These are phyloP conservation scores for Chlorops oryzae DNA, from an alignment of 1,140 invertebrate genomes.

Conservation along the genomic window DNA sequence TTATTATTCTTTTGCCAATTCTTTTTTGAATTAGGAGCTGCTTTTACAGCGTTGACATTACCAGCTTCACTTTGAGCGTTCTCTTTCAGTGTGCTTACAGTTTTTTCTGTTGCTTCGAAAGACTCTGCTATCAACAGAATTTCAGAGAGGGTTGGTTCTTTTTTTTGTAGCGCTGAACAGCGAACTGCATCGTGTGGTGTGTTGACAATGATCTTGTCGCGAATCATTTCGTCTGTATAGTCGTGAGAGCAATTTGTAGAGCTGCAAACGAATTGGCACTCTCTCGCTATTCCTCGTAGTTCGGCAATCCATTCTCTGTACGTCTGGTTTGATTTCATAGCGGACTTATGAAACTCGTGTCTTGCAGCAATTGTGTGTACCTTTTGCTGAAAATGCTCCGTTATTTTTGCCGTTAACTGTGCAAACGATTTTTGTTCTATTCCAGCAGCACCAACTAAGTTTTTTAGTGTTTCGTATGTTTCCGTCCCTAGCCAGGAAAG, in stretches of 20 bases:
- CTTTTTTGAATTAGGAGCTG: not conserved
- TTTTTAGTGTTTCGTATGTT: conserved; percentile 2
- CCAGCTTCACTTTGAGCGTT: too few species aligned
- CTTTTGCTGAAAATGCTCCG: conserved; percentile 7
- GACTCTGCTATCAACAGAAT: conserved; percentile 3
- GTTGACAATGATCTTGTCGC: conserved; percentile 4
- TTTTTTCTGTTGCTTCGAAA: conserved; percentile 8
- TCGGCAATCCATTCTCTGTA: conserved; percentile 18
- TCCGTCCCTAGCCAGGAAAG: conserved; percentile 10
- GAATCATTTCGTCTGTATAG: conserved; percentile 17
- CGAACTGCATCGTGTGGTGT: conserved; percentile 12
- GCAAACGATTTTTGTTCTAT: conserved; percentile 12
- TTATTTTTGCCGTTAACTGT: conserved; percentile 10
- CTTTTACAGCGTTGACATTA: too few species aligned
- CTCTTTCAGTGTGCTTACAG: conserved; percentile 5
- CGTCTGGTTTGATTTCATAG: conserved; percentile 12
- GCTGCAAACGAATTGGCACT: conserved; percentile 14
- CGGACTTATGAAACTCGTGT: conserved; percentile 11
- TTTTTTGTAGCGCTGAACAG: conserved; percentile 8
- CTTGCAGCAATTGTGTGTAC: conserved; percentile 7
- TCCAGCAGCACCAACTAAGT: too few species aligned
- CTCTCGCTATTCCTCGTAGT: conserved; percentile 12
- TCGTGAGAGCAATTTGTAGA: not conserved
- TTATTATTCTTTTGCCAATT: not conserved
- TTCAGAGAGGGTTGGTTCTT: not conserved